A percentile compares a stretch with the other conserved stretches of the same genome.
These are phyloP conservation scores for Frankliniella fusca DNA, from an alignment of 2,888 invertebrate species.

Conservation along the genomic window DNA sequence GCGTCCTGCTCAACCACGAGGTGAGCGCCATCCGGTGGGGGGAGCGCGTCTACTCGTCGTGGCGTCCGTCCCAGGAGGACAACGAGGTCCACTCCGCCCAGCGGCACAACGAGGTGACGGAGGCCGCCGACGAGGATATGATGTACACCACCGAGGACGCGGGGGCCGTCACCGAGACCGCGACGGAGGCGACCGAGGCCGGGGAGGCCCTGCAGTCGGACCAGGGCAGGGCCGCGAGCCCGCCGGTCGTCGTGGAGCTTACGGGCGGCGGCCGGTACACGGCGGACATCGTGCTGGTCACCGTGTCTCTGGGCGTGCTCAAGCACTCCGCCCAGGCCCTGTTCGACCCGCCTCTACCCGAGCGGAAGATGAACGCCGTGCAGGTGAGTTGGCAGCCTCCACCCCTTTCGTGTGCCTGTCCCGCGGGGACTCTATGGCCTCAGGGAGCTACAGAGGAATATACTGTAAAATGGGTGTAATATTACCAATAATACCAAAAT, in stretches of 20 bases:
- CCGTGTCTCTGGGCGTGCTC: constrained; percentile 12
- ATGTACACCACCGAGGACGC: neutral
- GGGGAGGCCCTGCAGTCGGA: neutral
- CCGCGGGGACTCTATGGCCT: no score
- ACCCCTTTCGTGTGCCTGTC: no score
- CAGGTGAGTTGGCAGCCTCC: neutral
- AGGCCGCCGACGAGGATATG: neutral
- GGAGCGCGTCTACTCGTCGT: neutral
- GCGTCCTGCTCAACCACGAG: constrained; percentile 35
- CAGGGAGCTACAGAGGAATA: no score
- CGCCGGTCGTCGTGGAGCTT: neutral
- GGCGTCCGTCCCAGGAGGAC: neutral
- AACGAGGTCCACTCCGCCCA: neutral
- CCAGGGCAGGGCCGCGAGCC: neutral
- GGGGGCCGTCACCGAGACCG: neutral
- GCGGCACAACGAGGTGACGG: constrained; percentile 14
- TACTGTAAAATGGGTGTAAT: no score
- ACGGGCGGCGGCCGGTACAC: neutral
- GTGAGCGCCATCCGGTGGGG: constrained; percentile 36
- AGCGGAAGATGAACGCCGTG: constrained; percentile 21
- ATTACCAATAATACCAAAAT: no score
- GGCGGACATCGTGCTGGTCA: neutral
- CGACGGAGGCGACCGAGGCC: neutral
- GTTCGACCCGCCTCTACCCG: constrained; percentile 18
- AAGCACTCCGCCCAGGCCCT: neutral